A percentile compares a stretch with the other conserved stretches of the same genome.
Conservation (phyloP, 2,113 vertebrate species). For the Catharus fuscescens region DNA sequence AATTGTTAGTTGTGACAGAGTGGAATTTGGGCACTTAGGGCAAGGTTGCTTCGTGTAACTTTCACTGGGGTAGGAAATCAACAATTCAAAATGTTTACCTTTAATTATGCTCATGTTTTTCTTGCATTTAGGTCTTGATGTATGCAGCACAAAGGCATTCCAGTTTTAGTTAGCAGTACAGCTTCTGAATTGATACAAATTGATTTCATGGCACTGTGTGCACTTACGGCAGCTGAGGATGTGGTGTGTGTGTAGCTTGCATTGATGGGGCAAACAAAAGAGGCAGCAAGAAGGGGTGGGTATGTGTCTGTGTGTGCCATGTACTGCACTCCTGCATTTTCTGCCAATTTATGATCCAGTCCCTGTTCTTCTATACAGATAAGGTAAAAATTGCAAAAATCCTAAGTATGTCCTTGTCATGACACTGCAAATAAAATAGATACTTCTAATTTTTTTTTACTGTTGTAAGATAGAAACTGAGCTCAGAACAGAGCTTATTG, state of each 20-base stretch:
- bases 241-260: not conserved
- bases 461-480: not conserved
- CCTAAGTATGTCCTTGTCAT: not conserved
- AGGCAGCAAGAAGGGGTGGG: not conserved
- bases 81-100: conserved; percentile 7
- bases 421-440: not conserved
- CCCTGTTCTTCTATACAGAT: not conserved
- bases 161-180: not conserved
- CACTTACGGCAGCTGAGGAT: not conserved
- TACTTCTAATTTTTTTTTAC: not conserved
- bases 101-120: not conserved
- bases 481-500: rapidly evolving
- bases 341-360: not conserved
- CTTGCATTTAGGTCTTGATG: not conserved
- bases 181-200: not conserved
- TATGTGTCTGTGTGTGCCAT: not conserved
- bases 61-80: not conserved
- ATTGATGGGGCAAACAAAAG: not conserved
- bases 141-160: not conserved
- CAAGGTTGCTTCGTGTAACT: not conserved
- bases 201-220: not conserved
- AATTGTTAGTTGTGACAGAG: not conserved
- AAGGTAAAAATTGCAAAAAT: not conserved
- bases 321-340: not conserved
- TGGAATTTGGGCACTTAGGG: not conserved